A percentile compares a stretch with the other conserved stretches of the same genome.
These are phyloP conservation scores for Glaucidium brasilianum DNA, from an alignment of 2,113 vertebrate genomes.

Conservation along the genomic window DNA sequence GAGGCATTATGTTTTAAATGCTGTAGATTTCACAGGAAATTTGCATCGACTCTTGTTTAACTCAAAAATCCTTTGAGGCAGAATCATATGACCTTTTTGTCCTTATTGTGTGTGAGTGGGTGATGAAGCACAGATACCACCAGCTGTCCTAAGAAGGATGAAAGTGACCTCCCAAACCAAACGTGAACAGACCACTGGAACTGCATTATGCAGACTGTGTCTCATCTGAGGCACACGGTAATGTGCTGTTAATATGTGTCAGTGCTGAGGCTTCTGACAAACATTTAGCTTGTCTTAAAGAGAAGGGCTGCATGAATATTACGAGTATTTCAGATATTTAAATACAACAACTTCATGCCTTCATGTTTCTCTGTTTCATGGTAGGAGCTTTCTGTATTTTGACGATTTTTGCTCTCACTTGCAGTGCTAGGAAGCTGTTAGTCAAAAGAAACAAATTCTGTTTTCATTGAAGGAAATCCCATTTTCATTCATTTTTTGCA, in stretches of 20 bases:
- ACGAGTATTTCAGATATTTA: background rate
- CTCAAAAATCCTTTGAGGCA: background rate
- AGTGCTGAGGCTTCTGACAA: background rate
- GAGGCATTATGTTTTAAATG: background rate
- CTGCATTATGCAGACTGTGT: background rate
- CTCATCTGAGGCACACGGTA: background rate
- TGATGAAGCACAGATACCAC: background rate
- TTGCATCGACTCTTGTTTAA: background rate
- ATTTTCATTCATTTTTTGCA: background rate
- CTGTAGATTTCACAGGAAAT: background rate
- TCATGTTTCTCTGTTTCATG: background rate
- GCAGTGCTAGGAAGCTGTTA: background rate
- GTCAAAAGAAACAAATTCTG: background rate
- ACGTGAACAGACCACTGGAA: background rate
- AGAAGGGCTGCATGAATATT: background rate
- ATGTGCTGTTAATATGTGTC: background rate
- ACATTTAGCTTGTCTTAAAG: background rate
- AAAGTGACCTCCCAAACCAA: background rate
- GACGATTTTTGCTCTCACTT: background rate
- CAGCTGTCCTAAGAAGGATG: background rate
- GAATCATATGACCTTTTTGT: background rate
- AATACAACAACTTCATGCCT: background rate
- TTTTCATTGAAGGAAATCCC: background rate
- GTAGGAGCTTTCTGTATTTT: background rate
- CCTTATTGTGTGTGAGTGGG: background rate